phyloP scores from a whole-genome alignment of 2,888 invertebrate genomes.

The Synanthedon tipuliformis region DNA sequence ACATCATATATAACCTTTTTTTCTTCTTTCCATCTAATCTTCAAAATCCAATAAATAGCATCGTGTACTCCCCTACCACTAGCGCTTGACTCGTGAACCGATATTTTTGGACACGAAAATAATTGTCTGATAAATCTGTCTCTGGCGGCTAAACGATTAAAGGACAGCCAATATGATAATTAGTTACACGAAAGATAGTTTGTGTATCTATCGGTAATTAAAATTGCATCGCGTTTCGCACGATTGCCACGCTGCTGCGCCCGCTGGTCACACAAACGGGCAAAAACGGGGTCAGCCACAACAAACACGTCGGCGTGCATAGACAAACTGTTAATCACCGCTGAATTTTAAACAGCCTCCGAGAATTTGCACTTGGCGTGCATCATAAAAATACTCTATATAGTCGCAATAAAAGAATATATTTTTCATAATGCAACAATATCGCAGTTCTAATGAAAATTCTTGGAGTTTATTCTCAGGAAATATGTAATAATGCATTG shows the following conservation, averaged over 20 bases:
- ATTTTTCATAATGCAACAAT: too few species aligned
- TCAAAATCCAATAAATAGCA: too few species aligned
- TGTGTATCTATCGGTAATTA: constrained; percentile 31
- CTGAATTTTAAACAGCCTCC: constrained; percentile 17
- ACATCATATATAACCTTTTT: too few species aligned
- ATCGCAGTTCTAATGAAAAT: too few species aligned
- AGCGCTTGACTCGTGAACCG: too few species aligned
- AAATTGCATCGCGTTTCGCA: constrained; percentile 53
- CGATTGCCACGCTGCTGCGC: constrained; percentile 26
- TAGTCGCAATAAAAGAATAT: too few species aligned
- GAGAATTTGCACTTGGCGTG: not conserved
- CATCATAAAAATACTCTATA: not conserved
- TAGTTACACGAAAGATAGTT: constrained; percentile 24
- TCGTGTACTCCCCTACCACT: too few species aligned
- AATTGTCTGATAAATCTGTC: too few species aligned
- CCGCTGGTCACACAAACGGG: constrained; percentile 27
- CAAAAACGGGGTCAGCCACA: constrained; percentile 41
- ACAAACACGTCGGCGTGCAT: constrained; percentile 12
- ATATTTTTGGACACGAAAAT: too few species aligned
- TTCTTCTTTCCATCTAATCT: too few species aligned
- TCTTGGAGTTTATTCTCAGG: too few species aligned
- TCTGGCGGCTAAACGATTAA: not conserved
- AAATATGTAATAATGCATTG: too few species aligned
- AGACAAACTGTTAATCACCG: constrained; percentile 12
- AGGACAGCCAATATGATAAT: constrained; percentile 14